Evolutionary conservation across 1,140 invertebrate species (phyloP).

Genomic region (Hirudo medicinalis): DNA sequence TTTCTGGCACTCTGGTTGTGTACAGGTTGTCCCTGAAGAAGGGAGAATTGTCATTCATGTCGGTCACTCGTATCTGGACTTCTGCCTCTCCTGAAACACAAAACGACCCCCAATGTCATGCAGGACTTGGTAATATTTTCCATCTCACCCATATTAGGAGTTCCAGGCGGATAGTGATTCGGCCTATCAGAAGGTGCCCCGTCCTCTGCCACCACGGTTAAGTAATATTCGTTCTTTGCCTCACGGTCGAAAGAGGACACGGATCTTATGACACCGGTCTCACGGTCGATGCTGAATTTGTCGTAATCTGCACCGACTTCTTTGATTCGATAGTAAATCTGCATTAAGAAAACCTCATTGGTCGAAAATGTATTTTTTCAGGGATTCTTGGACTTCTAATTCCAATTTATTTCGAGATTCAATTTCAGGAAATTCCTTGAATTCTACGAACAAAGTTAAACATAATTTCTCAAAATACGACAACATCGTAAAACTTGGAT

Average conservation of each 20-base stretch:
- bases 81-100: conserved; percentile 43
- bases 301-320: conserved; percentile 65
- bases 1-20: conserved; percentile 90
- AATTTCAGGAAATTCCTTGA: no score
- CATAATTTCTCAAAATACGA: no score
- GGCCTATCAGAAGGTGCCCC: conserved; percentile 79
- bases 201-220: conserved; percentile 82
- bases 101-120: neutral
- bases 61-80: conserved; percentile 75
- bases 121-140: neutral
- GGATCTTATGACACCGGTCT: conserved; percentile 83
- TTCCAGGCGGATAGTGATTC: conserved; percentile 61
- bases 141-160: conserved; percentile 73
- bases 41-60: conserved; percentile 94
- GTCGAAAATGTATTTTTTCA: conserved; percentile 26
- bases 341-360: conserved; percentile 24
- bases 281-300: conserved; percentile 82
- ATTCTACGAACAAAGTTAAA: no score
- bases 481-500: no score
- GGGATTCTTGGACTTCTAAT: no score
- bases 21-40: conserved; percentile 91
- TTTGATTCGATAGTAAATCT: conserved; percentile 85
- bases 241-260: conserved; percentile 84
- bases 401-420: no score
- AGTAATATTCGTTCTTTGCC: conserved; percentile 82